Evolutionary conservation across 2,797 vertebrate genomes (phyloP).

Genomic region (Sciurus carolinensis): DNA sequence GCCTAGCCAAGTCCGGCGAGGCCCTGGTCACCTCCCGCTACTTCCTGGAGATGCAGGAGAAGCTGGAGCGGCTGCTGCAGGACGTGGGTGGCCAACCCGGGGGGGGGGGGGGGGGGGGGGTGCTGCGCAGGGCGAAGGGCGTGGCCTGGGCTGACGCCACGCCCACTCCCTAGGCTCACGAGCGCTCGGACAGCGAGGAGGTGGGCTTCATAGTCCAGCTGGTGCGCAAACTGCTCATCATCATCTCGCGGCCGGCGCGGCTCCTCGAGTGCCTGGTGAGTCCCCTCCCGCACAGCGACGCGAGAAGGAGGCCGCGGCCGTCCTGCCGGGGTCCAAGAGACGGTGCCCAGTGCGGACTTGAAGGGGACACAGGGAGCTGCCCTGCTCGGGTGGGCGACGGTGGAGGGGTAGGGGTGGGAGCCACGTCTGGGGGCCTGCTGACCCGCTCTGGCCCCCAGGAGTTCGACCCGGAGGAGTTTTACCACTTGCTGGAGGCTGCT

Average conservation of each 20-base stretch:
- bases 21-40: conserved; percentile 97
- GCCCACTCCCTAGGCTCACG: conserved; percentile 91
- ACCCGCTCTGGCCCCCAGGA: conserved; percentile 89
- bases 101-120: accelerated
- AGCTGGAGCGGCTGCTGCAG: conserved; percentile 96
- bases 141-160: accelerated
- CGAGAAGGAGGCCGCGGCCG: neutral
- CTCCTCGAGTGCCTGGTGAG: conserved; percentile 98
- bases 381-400: neutral
- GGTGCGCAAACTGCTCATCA: conserved; percentile 96
- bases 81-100: conserved; percentile 90
- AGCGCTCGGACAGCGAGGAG: conserved; percentile 97
- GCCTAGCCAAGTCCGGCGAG: conserved; percentile 96
- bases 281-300: neutral
- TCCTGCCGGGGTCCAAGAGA: neutral
- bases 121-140: neutral
- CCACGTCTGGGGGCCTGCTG: neutral
- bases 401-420: no score
- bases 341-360: neutral
- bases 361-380: neutral
- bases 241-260: conserved; percentile 97
- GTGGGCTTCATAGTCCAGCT: conserved; percentile 94
- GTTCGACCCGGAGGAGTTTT: conserved; percentile 98
- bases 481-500: conserved; percentile 97
- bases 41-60: conserved; percentile 98